Evolutionary conservation across 2,113 vertebrate species (phyloP).

Genomic region (Orientallactaga bullata): DNA sequence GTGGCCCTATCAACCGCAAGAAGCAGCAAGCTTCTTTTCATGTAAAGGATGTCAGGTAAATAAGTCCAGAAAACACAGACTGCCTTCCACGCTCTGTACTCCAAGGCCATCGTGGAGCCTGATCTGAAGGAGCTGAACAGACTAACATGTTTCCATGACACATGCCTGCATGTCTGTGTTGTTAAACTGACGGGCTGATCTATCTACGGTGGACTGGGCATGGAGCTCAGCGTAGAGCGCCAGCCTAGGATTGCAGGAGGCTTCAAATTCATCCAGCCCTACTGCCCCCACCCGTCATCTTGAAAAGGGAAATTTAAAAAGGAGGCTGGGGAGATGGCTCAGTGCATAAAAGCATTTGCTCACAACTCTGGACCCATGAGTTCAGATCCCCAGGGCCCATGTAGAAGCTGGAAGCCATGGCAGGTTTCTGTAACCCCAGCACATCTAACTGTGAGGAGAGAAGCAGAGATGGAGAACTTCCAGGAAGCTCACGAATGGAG

Average conservation of each 20-base stretch:
- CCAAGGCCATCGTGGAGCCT: neutral
- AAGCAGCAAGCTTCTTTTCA: neutral
- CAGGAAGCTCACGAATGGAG: no score
- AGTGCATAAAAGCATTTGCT: no score
- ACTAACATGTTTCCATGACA: no score
- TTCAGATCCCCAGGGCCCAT: no score
- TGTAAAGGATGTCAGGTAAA: neutral
- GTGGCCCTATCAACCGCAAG: neutral
- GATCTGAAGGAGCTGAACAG: neutral
- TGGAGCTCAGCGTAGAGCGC: neutral
- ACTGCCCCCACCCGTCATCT: no score
- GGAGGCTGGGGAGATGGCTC: neutral
- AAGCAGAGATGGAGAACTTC: no score
- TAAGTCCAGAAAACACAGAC: neutral
- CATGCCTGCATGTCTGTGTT: no score
- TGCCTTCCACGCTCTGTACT: neutral
- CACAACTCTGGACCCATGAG: no score
- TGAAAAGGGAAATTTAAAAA: neutral
- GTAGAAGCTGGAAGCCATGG: no score
- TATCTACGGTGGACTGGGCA: neutral
- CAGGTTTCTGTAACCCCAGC: no score
- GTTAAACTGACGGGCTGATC: no score
- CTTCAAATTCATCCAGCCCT: neutral
- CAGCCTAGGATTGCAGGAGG: neutral
- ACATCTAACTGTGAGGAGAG: no score